Percentiles rank a stretch among this genome's conserved stretches.
Evolutionary conservation across 2,797 vertebrate genomes (phyloP).

Genomic region (Lepilemur septentrionalis): DNA sequence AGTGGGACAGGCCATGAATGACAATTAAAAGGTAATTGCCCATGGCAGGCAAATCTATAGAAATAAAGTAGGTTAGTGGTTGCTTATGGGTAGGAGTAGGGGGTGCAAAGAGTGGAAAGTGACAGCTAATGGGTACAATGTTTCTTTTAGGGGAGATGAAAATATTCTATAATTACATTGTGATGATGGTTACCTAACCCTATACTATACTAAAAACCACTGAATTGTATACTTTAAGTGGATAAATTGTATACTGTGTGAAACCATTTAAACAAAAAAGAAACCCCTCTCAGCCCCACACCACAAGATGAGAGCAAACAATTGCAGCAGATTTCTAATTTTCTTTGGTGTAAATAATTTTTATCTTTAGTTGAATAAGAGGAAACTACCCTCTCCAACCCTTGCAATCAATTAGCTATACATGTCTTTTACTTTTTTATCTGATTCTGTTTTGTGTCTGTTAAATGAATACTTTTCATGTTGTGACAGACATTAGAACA

Average conservation of each 20-base stretch:
- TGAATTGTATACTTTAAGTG: not conserved
- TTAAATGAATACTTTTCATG: constrained; percentile 67
- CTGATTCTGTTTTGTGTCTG: constrained; percentile 8
- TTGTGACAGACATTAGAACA: constrained; percentile 85
- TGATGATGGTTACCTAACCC: not conserved
- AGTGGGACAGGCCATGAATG: not conserved
- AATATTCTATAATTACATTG: constrained; percentile 37
- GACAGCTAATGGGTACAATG: not conserved
- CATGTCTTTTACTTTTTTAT: not conserved
- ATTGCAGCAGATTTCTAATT: not conserved
- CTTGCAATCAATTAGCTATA: not conserved
- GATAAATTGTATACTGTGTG: not conserved
- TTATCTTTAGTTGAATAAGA: constrained; percentile 28
- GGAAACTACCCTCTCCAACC: not conserved
- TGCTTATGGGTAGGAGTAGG: not conserved
- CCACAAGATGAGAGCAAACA: not conserved
- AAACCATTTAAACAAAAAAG: not conserved
- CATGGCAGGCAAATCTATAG: not conserved
- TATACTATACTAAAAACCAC: not conserved
- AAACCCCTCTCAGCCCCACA: not conserved
- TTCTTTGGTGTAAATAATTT: not conserved
- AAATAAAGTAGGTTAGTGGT: not conserved
- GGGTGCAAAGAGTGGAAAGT: not conserved
- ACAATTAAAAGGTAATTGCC: not conserved
- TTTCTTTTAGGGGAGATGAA: constrained; percentile 22